Conservation (phyloP, 2,888 invertebrate genomes). For the Chironomus riparius region DNA sequence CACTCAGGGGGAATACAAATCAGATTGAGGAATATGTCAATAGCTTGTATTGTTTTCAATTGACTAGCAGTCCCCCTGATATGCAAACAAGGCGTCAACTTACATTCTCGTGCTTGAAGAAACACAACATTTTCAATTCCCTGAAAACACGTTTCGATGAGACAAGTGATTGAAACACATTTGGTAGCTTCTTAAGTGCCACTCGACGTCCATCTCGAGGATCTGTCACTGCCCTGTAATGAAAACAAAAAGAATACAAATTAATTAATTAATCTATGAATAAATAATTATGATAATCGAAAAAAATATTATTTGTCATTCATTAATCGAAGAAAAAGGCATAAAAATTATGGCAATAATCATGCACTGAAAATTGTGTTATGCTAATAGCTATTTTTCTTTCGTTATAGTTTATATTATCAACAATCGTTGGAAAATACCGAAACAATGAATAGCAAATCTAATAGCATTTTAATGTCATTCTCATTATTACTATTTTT, state of each 20-base stretch:
- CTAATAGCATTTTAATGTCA: conserved; percentile 19
- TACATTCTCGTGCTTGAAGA: conserved; percentile 99
- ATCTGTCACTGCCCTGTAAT: conserved; percentile 96
- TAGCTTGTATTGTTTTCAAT: neutral
- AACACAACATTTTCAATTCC: conserved; percentile 98
- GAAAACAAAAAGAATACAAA: conserved; percentile 33
- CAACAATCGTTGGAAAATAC: neutral
- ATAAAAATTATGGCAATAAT: neutral
- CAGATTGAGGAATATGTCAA: too few species aligned
- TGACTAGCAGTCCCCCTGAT: neutral
- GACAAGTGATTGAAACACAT: conserved; percentile 99
- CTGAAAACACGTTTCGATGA: conserved; percentile 98
- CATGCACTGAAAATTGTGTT: neutral
- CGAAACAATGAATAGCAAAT: conserved; percentile 22
- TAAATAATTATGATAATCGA: neutral
- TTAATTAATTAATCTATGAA: neutral
- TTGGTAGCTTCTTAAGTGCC: conserved; percentile 98
- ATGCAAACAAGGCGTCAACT: conserved; percentile 43
- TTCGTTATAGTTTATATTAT: neutral
- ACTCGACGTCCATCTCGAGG: conserved; percentile 96
- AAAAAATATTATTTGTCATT: neutral
- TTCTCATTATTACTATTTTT: conserved; percentile 9
- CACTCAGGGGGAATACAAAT: neutral
- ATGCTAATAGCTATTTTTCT: neutral
- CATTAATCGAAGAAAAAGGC: too few species aligned